Percentiles rank a stretch among this genome's conserved stretches.
Evolutionary conservation across 2,113 vertebrate genomes (phyloP).

Genomic region (Smithornis capensis): DNA sequence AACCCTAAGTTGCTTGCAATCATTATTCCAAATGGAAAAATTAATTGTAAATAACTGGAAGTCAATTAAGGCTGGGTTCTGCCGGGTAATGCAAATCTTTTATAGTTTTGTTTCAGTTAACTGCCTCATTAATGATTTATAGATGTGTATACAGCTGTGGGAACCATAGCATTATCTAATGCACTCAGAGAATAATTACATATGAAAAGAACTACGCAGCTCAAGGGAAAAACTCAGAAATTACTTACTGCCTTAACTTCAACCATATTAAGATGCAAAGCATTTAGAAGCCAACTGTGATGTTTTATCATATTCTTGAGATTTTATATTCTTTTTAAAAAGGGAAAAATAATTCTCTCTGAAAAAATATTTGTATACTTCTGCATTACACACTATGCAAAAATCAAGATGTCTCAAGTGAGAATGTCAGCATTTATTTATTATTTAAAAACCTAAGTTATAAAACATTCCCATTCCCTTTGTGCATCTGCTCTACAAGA

Average conservation of each 20-base stretch:
- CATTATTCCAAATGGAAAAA: slow-evolving; percentile 81
- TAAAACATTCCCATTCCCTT: slow-evolving; percentile 44
- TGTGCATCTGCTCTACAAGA: slow-evolving; percentile 7
- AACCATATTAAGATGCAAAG: slow-evolving; percentile 74
- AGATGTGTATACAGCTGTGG: slow-evolving; percentile 78
- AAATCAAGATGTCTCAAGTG: slow-evolving; percentile 18
- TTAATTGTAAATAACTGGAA: slow-evolving; percentile 82
- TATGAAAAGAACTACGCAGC: slow-evolving; percentile 74
- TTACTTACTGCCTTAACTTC: slow-evolving; percentile 72
- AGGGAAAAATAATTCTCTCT: neutral
- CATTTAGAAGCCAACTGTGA: slow-evolving; percentile 53
- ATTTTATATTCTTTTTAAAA: slow-evolving; percentile 25
- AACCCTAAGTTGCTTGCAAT: slow-evolving; percentile 61
- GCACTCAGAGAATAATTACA: slow-evolving; percentile 79
- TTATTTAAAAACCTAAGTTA: slow-evolving; percentile 58
- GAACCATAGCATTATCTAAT: slow-evolving; percentile 77
- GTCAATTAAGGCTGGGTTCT: slow-evolving; percentile 77
- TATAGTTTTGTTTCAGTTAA: slow-evolving; percentile 81
- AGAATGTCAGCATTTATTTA: slow-evolving; percentile 49
- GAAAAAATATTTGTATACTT: slow-evolving; percentile 11
- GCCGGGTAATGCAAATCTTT: slow-evolving; percentile 78
- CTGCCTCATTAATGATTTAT: slow-evolving; percentile 84
- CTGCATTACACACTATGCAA: neutral
- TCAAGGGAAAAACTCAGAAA: slow-evolving; percentile 72
- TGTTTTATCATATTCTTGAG: slow-evolving; percentile 48